Evolutionary conservation across 2,113 vertebrate species (phyloP).

Genomic region (Actenoides hombroni): DNA sequence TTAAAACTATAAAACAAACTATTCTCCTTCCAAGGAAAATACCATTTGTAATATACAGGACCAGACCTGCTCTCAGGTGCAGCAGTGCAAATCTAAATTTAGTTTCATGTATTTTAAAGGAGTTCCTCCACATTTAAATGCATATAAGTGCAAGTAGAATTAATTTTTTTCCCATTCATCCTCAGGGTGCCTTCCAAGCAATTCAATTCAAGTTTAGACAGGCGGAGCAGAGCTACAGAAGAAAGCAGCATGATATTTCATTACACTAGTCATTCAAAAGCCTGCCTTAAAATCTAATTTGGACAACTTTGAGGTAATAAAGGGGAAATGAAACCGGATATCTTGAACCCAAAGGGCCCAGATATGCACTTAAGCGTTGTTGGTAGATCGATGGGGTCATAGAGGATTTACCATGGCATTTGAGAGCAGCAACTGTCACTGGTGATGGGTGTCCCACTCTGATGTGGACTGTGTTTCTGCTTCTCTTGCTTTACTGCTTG

Average conservation of each 20-base stretch:
- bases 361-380: fast-evolving
- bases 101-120: slow-evolving; percentile 49
- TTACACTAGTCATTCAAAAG: slow-evolving; percentile 19
- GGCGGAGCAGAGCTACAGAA: not conserved
- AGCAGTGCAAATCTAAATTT: slow-evolving; percentile 63
- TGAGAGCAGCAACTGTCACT: not conserved
- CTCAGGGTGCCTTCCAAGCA: slow-evolving; percentile 48
- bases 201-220: slow-evolving; percentile 61
- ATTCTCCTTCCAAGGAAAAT: slow-evolving; percentile 50
- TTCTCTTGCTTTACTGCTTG: not conserved
- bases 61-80: slow-evolving; percentile 51
- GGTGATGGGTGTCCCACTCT: not conserved
- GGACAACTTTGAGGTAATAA: not conserved
- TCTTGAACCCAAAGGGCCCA: not conserved
- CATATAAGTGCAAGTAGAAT: slow-evolving; percentile 14
- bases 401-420: not conserved
- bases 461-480: fast-evolving
- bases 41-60: slow-evolving; percentile 42
- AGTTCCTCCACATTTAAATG: slow-evolving; percentile 36
- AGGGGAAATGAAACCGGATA: not conserved
- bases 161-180: slow-evolving; percentile 33
- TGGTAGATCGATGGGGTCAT: not conserved
- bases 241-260: slow-evolving; percentile 19
- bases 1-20: slow-evolving; percentile 42
- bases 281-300: not conserved